Conservation (phyloP, 2,113 vertebrate species). For the Heterotis niloticus region DNA sequence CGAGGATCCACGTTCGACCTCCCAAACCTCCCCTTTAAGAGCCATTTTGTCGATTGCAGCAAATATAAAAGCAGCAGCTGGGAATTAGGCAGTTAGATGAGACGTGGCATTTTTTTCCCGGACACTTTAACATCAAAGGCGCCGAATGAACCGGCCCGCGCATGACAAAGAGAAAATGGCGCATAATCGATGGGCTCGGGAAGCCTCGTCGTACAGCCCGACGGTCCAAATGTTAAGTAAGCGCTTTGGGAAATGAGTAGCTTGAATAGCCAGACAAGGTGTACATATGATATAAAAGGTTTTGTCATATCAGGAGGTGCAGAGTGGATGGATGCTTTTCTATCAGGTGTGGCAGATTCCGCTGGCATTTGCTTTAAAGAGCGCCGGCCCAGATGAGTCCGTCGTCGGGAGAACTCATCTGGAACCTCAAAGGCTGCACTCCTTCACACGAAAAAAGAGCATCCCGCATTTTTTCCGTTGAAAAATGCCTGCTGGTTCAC, state of each 20-base stretch:
- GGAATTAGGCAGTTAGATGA: constrained; percentile 4
- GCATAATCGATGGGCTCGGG: constrained; percentile 58
- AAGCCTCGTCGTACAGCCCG: constrained; percentile 50
- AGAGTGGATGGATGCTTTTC: constrained; percentile 24
- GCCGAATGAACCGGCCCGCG: constrained; percentile 37
- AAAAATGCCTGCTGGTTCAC: not conserved
- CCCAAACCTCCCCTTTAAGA: constrained; percentile 22
- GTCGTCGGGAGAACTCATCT: constrained; percentile 32
- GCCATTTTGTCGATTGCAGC: constrained; percentile 44
- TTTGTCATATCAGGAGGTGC: constrained; percentile 30
- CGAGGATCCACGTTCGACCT: constrained; percentile 19
- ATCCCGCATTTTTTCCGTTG: constrained; percentile 5
- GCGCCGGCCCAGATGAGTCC: constrained; percentile 26
- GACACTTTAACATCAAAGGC: constrained; percentile 26
- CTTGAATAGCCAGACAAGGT: constrained; percentile 35
- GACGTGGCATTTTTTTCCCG: constrained; percentile 1
- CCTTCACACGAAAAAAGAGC: constrained; percentile 11
- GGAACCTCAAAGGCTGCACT: constrained; percentile 12
- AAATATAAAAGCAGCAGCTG: constrained; percentile 22
- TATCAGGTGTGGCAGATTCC: constrained; percentile 28
- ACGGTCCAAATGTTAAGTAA: constrained; percentile 57
- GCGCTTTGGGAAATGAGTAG: constrained; percentile 42
- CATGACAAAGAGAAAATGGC: constrained; percentile 46
- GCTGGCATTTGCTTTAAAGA: constrained; percentile 43
- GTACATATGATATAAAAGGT: constrained; percentile 32